Percentiles rank a stretch among this genome's conserved stretches.
Conservation (phyloP, 2,113 vertebrate species). For the Nipponia nippon region DNA sequence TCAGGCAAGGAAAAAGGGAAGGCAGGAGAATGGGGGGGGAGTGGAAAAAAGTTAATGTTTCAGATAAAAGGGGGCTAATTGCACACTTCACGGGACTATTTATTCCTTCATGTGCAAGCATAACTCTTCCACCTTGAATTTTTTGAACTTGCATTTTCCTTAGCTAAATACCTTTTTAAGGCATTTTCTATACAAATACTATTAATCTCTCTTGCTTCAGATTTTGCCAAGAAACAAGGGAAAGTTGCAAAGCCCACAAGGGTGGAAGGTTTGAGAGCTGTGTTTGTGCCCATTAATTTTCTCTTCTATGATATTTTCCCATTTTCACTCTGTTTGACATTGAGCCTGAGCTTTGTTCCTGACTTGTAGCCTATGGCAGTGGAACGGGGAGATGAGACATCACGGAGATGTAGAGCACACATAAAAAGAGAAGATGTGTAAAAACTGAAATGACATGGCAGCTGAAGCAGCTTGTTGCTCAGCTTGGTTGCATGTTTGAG, state of each 20-base stretch:
- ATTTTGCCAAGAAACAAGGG: not conserved
- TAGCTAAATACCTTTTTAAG: not conserved
- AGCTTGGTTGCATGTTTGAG: constrained; percentile 68
- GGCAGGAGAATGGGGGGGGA: not conserved
- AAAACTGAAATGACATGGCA: constrained; percentile 76
- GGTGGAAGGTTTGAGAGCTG: constrained; percentile 17
- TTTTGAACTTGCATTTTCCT: not conserved
- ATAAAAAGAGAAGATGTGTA: constrained; percentile 68
- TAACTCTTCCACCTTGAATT: not conserved
- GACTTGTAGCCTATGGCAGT: constrained; percentile 73
- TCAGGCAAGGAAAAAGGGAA: not conserved
- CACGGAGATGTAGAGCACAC: constrained; percentile 47
- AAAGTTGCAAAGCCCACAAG: constrained; percentile 30
- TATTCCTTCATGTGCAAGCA: not conserved
- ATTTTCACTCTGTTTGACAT: constrained; percentile 61
- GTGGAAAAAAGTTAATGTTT: not conserved
- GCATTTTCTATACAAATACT: not conserved
- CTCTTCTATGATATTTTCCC: constrained; percentile 43
- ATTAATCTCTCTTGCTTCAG: not conserved
- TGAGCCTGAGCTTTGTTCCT: constrained; percentile 52
- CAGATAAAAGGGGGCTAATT: not conserved
- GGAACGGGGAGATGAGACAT: constrained; percentile 57
- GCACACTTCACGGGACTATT: not conserved
- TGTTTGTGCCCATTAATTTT: constrained; percentile 58
- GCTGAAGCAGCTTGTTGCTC: constrained; percentile 76